Conservation (phyloP, 2,888 invertebrate species). For the Fragum whitleyi region DNA sequence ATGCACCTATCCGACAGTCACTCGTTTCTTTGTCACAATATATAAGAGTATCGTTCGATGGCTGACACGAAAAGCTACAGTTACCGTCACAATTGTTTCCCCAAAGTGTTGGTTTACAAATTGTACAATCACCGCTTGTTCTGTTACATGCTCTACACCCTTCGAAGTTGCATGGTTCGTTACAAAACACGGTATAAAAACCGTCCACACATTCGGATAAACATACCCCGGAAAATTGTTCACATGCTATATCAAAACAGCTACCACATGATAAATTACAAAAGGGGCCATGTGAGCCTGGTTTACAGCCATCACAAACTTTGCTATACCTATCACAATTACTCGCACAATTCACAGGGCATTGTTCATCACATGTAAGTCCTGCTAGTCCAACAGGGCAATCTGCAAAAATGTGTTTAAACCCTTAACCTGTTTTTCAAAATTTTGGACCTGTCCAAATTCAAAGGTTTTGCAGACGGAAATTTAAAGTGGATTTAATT, state of each 20-base stretch:
- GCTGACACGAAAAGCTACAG: constrained; percentile 43
- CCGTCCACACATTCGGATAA: constrained; percentile 33
- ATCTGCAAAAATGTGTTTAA: constrained; percentile 1
- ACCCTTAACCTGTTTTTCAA: too few relatives aligned
- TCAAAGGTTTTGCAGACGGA: too few relatives aligned
- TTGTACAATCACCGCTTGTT: constrained; percentile 36
- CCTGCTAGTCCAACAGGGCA: constrained; percentile 3
- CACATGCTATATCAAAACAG: constrained; percentile 32
- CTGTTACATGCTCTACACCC: constrained; percentile 43
- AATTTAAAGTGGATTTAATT: too few relatives aligned
- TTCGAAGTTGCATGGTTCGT: constrained; percentile 29
- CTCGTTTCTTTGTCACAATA: constrained; percentile 45
- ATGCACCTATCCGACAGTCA: constrained; percentile 33
- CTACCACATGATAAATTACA: constrained; percentile 38
- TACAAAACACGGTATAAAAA: constrained; percentile 42
- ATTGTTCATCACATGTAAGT: neutral
- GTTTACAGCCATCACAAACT: constrained; percentile 36
- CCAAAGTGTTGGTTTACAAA: constrained; percentile 42
- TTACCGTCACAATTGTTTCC: constrained; percentile 33
- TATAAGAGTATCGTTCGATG: neutral
- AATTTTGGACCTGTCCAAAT: too few relatives aligned
- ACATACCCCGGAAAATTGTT: constrained; percentile 43
- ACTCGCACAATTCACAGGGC: constrained; percentile 16
- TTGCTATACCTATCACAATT: constrained; percentile 44
- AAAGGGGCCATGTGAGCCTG: constrained; percentile 35